These are phyloP conservation scores for Andrena trimmerana DNA, from an alignment of 2,888 invertebrate species.

Conservation along the genomic window DNA sequence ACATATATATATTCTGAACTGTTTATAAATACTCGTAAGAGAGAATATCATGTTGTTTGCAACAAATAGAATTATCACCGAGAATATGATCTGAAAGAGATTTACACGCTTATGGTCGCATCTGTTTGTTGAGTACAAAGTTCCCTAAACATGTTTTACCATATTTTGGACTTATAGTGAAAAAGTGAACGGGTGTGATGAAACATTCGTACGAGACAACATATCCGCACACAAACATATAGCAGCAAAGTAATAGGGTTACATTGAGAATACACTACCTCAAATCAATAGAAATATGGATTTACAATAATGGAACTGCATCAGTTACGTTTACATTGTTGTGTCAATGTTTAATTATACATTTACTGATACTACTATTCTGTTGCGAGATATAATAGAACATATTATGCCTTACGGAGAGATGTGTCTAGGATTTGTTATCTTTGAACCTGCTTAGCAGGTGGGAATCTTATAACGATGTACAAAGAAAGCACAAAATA, in stretches of 20 bases:
- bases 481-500: conserved; percentile 66
- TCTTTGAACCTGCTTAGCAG: conserved; percentile 44
- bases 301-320: conserved; percentile 73
- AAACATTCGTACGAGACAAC: conserved; percentile 78
- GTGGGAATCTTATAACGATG: conserved; percentile 61
- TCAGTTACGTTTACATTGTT: conserved; percentile 68
- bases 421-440: conserved; percentile 60
- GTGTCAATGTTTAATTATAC: conserved; percentile 63
- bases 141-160: conserved; percentile 54
- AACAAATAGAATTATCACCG: conserved; percentile 41
- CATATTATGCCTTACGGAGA: conserved; percentile 54
- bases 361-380: conserved; percentile 56
- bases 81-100: conserved; percentile 57
- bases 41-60: conserved; percentile 40
- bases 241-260: conserved; percentile 82
- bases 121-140: conserved; percentile 59
- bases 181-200: conserved; percentile 76
- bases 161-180: conserved; percentile 80
- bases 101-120: conserved; percentile 39
- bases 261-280: conserved; percentile 83
- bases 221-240: conserved; percentile 82
- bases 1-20: conserved; percentile 36
- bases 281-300: conserved; percentile 81
- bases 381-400: conserved; percentile 56
- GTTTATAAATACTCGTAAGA: conserved; percentile 38